Base-by-base conservation (phyloP, 2,888 invertebrate genomes). In the Synanthedon andrenaeformis region DNA sequence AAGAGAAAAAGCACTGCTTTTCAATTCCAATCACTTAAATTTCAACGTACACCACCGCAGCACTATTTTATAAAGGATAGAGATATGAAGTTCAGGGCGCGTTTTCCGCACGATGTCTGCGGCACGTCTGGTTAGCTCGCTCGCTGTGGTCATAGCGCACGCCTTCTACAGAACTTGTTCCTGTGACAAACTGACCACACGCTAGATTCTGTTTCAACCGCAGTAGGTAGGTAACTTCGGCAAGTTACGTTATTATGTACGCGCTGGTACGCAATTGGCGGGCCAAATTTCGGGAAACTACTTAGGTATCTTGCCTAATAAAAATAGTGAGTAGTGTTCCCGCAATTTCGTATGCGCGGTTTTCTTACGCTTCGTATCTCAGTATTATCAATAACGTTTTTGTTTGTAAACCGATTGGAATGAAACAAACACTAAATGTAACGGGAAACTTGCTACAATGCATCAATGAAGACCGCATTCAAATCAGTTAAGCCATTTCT, bases 81-180 rank as follows among this genome's bases (percentile, higher is more conserved):
- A 13, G 13, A 42, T 45, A 45, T 45, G 13, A 13, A 45, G 45
- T 12, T 35, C 13, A 45, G 56, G 57, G 62, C 67, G 56, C 50
- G 56, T 53, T 66, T 64, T 66, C 72, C 70, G 70, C 69, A 63
- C 82, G 69, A 62, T 70, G 84, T 81, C 82, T 82, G 70, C 70
- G 65, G 61, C 65, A 66, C 76, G 83, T 84, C 69, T 70, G 66
- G 49, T 51, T 17, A 35, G 13, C 35, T 35, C 35, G 35, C 35
- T 35, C 53, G 41, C 77, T 72, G 75, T 57, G 54, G 55, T 55
- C 62, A 62, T 63, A 62, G 63, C 58, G 62, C 59, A 63, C 63
- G 56, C 52, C 49, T 54, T 51, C 58, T 56, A 52, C 59, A 54
- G 58, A 60, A 58, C 59, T 59, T 55, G 60, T 64, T 55, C 52